These are phyloP conservation scores for Scaptomyza montana DNA, from an alignment of 1,140 invertebrate genomes.

Conservation along the genomic window DNA sequence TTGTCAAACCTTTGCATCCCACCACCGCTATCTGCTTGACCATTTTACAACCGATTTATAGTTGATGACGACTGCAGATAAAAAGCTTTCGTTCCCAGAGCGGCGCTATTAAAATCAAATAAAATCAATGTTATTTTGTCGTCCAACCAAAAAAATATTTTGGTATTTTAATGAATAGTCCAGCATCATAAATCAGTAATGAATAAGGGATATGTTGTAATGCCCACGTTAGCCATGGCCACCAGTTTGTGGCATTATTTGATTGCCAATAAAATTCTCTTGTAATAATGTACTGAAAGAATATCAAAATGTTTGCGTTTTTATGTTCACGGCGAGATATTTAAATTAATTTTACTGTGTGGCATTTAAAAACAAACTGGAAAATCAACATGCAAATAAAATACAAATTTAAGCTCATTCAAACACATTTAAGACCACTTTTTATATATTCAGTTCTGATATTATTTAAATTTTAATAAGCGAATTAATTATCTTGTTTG, in stretches of 20 bases:
- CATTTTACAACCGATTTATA: conserved; percentile 73
- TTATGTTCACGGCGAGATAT: conserved; percentile 50
- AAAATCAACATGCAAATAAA: conserved; percentile 34
- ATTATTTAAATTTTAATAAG: too few relatives aligned
- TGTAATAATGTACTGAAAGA: conserved; percentile 79
- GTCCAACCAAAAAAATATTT: conserved; percentile 27
- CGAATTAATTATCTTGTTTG: not conserved
- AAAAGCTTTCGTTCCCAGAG: conserved; percentile 38
- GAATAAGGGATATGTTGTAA: conserved; percentile 45
- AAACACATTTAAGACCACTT: not conserved
- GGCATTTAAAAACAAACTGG: conserved; percentile 19
- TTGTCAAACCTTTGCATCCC: conserved; percentile 40
- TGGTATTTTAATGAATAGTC: conserved; percentile 70
- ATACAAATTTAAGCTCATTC: conserved; percentile 7
- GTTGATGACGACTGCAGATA: conserved; percentile 61
- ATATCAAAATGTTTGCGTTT: conserved; percentile 61
- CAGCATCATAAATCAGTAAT: conserved; percentile 74
- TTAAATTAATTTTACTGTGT: conserved; percentile 66
- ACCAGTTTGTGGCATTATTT: conserved; percentile 34
- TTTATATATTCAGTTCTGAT: not conserved
- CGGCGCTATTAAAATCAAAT: conserved; percentile 75
- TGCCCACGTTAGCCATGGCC: conserved; percentile 47
- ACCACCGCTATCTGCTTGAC: conserved; percentile 42
- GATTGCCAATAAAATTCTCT: conserved; percentile 60
- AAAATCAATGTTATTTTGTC: conserved; percentile 66